Evolutionary conservation across 1,140 invertebrate genomes (phyloP).

Genomic region (Atopsyche davidsoni): DNA sequence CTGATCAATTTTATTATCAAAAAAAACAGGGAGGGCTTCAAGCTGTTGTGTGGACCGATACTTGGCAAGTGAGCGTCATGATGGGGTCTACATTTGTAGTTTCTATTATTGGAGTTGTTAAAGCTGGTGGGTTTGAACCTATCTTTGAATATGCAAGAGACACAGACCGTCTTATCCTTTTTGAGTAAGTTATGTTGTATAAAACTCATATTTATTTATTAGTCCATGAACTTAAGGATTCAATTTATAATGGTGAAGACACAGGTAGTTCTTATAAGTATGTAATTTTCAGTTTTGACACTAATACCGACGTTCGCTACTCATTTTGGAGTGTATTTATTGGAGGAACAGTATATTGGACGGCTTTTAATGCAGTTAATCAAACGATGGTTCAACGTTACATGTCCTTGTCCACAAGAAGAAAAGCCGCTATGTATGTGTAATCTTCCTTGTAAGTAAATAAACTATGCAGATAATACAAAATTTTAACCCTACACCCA

Average conservation of each 20-base stretch:
- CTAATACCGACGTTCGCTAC: too few relatives aligned
- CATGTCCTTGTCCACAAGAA: slow-evolving; percentile 62
- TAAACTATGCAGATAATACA: too few relatives aligned
- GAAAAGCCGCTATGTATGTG: slow-evolving; percentile 57
- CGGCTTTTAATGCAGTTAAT: slow-evolving; percentile 77
- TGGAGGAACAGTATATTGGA: slow-evolving; percentile 75
- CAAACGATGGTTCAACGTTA: slow-evolving; percentile 86
- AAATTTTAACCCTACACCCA: too few relatives aligned
- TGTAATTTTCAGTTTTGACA: too few relatives aligned
- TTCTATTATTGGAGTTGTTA: slow-evolving; percentile 58
- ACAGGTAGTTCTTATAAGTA: too few relatives aligned
- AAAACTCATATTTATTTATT: too few relatives aligned
- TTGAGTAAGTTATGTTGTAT: too few relatives aligned
- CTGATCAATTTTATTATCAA: slow-evolving; percentile 5
- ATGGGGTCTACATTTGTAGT: slow-evolving; percentile 64
- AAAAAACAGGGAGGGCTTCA: slow-evolving; percentile 58
- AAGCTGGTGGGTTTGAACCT: slow-evolving; percentile 55
- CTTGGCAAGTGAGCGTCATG: slow-evolving; percentile 76
- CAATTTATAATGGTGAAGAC: too few relatives aligned
- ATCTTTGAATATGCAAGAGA: slow-evolving; percentile 51
- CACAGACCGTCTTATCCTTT: slow-evolving; percentile 58
- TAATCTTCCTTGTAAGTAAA: not conserved
- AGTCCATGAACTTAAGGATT: too few relatives aligned
- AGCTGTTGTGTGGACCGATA: slow-evolving; percentile 83
- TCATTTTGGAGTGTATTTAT: too few relatives aligned